These are phyloP conservation scores for Burhinus oedicnemus DNA, from an alignment of 2,113 vertebrate species.

Conservation along the genomic window DNA sequence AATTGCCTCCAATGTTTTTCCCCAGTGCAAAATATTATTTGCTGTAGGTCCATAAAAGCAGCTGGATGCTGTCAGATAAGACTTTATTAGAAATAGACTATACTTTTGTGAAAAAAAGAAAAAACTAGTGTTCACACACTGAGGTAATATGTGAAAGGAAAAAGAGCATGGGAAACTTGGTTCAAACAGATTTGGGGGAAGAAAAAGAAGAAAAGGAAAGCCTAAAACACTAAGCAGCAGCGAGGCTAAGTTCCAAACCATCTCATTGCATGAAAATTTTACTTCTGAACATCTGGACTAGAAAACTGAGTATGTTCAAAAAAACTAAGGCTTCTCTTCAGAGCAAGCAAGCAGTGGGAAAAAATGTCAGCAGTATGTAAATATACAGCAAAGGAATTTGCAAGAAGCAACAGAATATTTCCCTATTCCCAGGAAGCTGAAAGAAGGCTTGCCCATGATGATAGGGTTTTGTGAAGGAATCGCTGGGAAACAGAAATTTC, in stretches of 20 bases:
- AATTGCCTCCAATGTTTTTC: slow-evolving; percentile 28
- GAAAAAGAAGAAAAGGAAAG: neutral
- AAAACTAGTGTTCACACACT: neutral
- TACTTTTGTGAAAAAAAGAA: neutral
- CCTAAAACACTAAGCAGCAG: neutral
- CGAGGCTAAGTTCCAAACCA: neutral
- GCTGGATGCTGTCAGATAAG: slow-evolving; percentile 58
- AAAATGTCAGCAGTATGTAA: neutral
- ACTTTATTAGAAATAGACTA: slow-evolving; percentile 36
- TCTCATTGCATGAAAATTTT: neutral
- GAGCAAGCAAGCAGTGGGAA: neutral
- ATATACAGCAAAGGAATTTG: slow-evolving; percentile 1
- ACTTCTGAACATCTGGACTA: slow-evolving; percentile 30
- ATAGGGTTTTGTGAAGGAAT: neutral
- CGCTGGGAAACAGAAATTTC: neutral
- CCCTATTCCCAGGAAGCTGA: neutral
- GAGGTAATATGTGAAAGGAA: neutral
- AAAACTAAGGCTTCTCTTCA: neutral
- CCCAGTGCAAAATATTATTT: slow-evolving; percentile 28
- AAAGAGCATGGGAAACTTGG: slow-evolving; percentile 39
- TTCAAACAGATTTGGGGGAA: neutral
- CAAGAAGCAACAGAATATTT: neutral
- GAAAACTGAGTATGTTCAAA: neutral
- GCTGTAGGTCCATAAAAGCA: slow-evolving; percentile 55
- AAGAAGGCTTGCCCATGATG: neutral